Conservation (phyloP, 1,140 invertebrate genomes). For the Drosophila novamexicana region DNA sequence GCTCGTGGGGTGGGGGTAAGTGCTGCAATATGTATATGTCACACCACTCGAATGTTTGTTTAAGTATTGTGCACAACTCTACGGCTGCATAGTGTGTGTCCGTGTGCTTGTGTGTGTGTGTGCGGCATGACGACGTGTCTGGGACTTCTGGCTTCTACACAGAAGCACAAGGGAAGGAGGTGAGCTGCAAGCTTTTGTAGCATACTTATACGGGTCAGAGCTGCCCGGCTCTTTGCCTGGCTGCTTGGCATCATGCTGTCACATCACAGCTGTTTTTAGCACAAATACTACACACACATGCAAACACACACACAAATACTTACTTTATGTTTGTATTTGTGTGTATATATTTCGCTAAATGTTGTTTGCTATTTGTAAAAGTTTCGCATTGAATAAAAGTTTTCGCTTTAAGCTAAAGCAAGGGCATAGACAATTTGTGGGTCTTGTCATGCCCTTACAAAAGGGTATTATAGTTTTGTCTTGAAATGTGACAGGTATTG, state of each 20-base stretch:
- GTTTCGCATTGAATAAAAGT: slow-evolving; percentile 38
- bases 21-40: slow-evolving; percentile 73
- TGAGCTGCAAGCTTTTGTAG: slow-evolving; percentile 45
- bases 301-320: slow-evolving; percentile 19
- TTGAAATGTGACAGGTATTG: not conserved
- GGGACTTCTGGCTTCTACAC: slow-evolving; percentile 28
- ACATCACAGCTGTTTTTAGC: slow-evolving; percentile 73
- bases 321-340: slow-evolving; percentile 7
- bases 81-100: slow-evolving; percentile 29
- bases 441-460: not conserved
- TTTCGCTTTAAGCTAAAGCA: slow-evolving; percentile 39
- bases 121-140: slow-evolving; percentile 28
- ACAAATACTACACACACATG: slow-evolving; percentile 58
- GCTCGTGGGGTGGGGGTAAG: slow-evolving; percentile 28
- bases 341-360: slow-evolving; percentile 41
- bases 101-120: not conserved
- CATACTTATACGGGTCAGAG: slow-evolving; percentile 74
- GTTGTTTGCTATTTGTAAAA: slow-evolving; percentile 64
- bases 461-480: not conserved
- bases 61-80: slow-evolving; percentile 48
- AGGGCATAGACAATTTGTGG: slow-evolving; percentile 1
- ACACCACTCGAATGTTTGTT: slow-evolving; percentile 75
- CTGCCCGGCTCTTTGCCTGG: slow-evolving; percentile 25
- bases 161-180: not conserved
- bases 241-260: slow-evolving; percentile 73